These are phyloP conservation scores for Holotrichia oblita DNA, from an alignment of 1,140 invertebrate genomes.

Conservation along the genomic window DNA sequence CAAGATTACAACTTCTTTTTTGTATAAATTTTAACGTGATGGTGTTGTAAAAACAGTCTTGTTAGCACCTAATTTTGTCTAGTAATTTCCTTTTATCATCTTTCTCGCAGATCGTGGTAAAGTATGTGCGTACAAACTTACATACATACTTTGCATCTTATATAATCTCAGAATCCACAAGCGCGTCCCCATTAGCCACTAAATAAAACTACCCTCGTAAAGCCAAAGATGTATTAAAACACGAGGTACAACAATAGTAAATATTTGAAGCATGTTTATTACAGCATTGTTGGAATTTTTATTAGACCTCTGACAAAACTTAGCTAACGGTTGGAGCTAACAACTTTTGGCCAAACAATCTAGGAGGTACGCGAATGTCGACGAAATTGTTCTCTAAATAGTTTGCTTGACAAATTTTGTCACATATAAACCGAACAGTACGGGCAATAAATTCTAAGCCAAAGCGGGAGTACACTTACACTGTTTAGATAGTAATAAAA, in stretches of 20 bases:
- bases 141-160: neutral
- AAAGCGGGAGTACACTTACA: no score
- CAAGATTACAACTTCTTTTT: neutral
- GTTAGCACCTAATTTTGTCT: neutral
- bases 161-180: neutral
- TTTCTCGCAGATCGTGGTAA: neutral
- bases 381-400: conserved; percentile 25
- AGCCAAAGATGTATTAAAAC: conserved; percentile 17
- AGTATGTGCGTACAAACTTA: neutral
- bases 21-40: neutral
- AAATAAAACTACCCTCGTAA: conserved; percentile 16
- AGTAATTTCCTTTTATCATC: neutral
- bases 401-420: conserved; percentile 32
- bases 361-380: neutral
- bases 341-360: conserved; percentile 8
- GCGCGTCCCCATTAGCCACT: neutral
- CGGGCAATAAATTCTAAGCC: neutral
- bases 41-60: neutral
- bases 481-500: neutral
- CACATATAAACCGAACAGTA: neutral
- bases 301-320: conserved; percentile 22
- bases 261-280: conserved; percentile 27
- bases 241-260: conserved; percentile 7
- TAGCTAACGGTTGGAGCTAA: conserved; percentile 11
- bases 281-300: conserved; percentile 21